A percentile compares a stretch with the other conserved stretches of the same genome.
These are phyloP conservation scores for Drosophila colorata DNA, from an alignment of 2,888 invertebrate species.

Conservation along the genomic window DNA sequence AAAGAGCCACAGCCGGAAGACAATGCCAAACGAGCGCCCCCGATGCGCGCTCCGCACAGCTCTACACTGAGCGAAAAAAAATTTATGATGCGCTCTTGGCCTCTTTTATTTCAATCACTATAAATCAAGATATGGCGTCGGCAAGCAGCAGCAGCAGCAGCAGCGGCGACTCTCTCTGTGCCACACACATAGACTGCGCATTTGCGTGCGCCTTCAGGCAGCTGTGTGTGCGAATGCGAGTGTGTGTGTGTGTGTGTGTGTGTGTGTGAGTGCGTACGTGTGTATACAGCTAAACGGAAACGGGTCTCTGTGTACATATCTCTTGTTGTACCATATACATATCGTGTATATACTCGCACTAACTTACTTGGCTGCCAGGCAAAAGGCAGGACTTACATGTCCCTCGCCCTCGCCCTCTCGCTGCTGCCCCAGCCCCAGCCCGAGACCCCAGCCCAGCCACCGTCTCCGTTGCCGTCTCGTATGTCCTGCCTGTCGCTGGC, in stretches of 20 bases:
- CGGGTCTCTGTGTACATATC: slow-evolving; percentile 58
- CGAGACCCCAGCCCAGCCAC: not conserved
- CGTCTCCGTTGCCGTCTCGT: not conserved
- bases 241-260: too few relatives aligned
- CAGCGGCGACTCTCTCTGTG: slow-evolving; percentile 12
- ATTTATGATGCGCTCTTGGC: slow-evolving; percentile 81
- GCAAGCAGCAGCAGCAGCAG: slow-evolving; percentile 43
- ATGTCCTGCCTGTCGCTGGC: slow-evolving; percentile 40
- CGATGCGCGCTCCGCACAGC: slow-evolving; percentile 28
- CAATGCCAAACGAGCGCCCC: slow-evolving; percentile 73
- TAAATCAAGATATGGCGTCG: slow-evolving; percentile 80
- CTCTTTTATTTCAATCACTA: slow-evolving; percentile 82
- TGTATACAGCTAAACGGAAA: slow-evolving; percentile 65
- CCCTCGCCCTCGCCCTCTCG: slow-evolving; percentile 21
- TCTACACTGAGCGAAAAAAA: slow-evolving; percentile 65
- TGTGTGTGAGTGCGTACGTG: slow-evolving; percentile 28
- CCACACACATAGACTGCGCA: slow-evolving; percentile 57
- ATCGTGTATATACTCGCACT: slow-evolving; percentile 42
- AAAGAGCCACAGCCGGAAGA: slow-evolving; percentile 70
- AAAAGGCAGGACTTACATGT: slow-evolving; percentile 59
- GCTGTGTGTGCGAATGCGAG: slow-evolving; percentile 12
- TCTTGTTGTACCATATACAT: slow-evolving; percentile 48
- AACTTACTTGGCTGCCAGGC: slow-evolving; percentile 53
- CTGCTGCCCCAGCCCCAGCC: not conserved
- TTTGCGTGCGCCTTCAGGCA: slow-evolving; percentile 65